Evolutionary conservation across 2,888 invertebrate species (phyloP).

Genomic region (Nephrotoma guestfalica): DNA sequence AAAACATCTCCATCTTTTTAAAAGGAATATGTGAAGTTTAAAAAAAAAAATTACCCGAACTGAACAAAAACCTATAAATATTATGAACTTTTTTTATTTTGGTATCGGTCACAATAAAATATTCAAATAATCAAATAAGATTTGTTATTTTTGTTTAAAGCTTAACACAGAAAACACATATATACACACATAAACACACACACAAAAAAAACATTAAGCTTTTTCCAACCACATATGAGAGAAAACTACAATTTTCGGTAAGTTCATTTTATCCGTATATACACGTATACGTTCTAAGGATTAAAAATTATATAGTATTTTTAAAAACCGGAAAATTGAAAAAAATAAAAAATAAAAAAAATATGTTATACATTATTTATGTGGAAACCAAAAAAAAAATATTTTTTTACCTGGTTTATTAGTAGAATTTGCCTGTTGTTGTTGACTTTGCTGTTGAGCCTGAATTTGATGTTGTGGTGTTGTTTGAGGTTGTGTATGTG

Average conservation of each 20-base stretch:
- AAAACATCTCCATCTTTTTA: not conserved
- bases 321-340: no score
- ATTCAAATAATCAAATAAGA: not conserved
- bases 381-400: not conserved
- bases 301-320: not conserved
- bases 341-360: not conserved
- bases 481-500: constrained; percentile 21
- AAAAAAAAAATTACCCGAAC: not conserved
- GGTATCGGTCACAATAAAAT: not conserved
- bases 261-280: not conserved
- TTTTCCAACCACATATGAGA: not conserved
- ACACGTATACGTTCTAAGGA: not conserved
- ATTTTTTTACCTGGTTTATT: constrained; percentile 5
- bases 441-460: constrained; percentile 19
- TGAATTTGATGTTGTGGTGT: constrained; percentile 21
- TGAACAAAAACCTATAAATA: not conserved
- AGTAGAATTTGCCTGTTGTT: constrained; percentile 14
- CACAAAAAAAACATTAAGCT: not conserved
- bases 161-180: not conserved
- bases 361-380: not conserved
- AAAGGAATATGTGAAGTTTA: not conserved
- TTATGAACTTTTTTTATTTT: not conserved
- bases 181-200: not conserved
- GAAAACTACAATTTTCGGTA: not conserved
- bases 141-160: not conserved